Conservation (phyloP, 2,797 vertebrate species). For the Furcifer pardalis region DNA sequence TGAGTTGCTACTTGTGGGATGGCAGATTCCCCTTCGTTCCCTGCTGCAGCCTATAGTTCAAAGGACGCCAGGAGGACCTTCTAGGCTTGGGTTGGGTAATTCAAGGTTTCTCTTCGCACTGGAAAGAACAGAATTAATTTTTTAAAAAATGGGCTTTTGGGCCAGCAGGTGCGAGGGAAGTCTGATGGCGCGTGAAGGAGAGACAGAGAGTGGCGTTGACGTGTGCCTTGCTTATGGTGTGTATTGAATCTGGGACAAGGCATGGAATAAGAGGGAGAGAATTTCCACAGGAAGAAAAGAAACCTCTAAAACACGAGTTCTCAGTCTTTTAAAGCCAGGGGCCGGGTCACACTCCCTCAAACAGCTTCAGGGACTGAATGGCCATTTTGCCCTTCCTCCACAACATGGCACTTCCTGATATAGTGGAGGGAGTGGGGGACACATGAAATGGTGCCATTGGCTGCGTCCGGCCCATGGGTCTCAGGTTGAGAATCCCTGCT, state of each 20-base stretch:
- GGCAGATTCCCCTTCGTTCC: background rate
- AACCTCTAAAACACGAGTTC: too few species aligned
- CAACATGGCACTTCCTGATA: too few species aligned
- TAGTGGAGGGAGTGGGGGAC: too few species aligned
- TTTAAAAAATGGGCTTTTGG: background rate
- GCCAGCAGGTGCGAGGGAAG: background rate
- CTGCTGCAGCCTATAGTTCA: background rate
- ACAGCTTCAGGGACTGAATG: too few species aligned
- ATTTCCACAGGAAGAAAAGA: background rate
- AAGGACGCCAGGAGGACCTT: background rate
- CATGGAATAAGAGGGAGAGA: background rate
- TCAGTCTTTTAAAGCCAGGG: too few species aligned
- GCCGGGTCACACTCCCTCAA: too few species aligned
- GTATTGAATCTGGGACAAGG: background rate
- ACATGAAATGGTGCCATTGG: too few species aligned
- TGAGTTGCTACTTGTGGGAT: slow-evolving; percentile 69
- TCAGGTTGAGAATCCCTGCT: too few species aligned
- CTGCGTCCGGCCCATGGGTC: too few species aligned
- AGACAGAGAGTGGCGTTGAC: background rate
- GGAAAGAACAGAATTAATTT: background rate
- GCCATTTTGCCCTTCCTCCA: too few species aligned
- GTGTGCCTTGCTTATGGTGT: background rate
- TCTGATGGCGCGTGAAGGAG: background rate
- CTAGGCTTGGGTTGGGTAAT: background rate
- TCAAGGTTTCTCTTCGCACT: background rate